A percentile compares a stretch with the other conserved stretches of the same genome.
Conservation (phyloP, 2,888 invertebrate species). For the Autographa gamma region DNA sequence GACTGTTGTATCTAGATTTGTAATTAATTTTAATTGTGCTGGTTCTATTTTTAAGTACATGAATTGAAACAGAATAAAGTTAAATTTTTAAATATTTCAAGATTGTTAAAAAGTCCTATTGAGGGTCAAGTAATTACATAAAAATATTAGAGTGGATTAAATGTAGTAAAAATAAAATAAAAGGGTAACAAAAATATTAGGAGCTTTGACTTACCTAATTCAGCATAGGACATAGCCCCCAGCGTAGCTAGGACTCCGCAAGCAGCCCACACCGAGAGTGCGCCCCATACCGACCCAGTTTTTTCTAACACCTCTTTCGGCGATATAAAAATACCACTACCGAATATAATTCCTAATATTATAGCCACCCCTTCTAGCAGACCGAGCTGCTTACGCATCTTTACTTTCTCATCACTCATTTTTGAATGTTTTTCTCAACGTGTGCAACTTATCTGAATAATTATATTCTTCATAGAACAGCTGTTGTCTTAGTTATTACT, state of each 20-base stretch:
- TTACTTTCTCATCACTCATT: slow-evolving; percentile 89
- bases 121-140: background rate
- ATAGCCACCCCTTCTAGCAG: slow-evolving; percentile 97
- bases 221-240: slow-evolving; percentile 99
- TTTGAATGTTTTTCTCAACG: slow-evolving; percentile 30
- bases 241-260: slow-evolving; percentile 97
- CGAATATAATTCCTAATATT: slow-evolving; percentile 97
- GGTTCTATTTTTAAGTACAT: too few species aligned
- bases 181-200: background rate
- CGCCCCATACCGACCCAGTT: slow-evolving; percentile 96
- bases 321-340: slow-evolving; percentile 98
- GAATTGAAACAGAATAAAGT: too few species aligned
- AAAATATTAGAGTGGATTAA: background rate
- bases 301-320: slow-evolving; percentile 97
- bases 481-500: slow-evolving; percentile 15
- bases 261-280: slow-evolving; percentile 95
- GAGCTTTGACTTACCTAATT: slow-evolving; percentile 90
- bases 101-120: too few species aligned
- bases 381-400: slow-evolving; percentile 96
- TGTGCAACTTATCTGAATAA: slow-evolving; percentile 1
- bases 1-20: too few species aligned
- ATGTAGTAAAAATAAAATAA: background rate
- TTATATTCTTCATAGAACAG: slow-evolving; percentile 3
- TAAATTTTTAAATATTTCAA: too few species aligned
- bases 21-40: too few species aligned